These are phyloP conservation scores for Vanessa cardui DNA, from an alignment of 2,888 invertebrate species.

Conservation along the genomic window DNA sequence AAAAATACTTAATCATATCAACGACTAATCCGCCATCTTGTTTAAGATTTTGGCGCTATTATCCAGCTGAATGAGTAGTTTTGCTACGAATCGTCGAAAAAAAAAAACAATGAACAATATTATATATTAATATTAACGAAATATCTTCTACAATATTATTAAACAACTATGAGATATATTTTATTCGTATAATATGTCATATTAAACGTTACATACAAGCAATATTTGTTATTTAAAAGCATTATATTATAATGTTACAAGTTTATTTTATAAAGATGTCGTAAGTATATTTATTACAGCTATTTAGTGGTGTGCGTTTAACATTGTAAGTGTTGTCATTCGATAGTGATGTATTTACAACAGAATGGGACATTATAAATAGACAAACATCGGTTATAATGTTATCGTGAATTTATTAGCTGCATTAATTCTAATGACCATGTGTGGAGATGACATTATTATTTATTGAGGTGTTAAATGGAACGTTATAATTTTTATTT, in stretches of 20 bases:
- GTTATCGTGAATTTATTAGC: slow-evolving; percentile 9
- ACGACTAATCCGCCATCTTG: too few relatives aligned
- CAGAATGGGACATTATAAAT: slow-evolving; percentile 6
- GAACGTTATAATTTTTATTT: not conserved
- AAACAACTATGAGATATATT: not conserved
- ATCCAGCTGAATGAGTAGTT: too few relatives aligned
- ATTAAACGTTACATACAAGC: not conserved
- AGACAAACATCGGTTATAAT: slow-evolving; percentile 14
- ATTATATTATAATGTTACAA: not conserved
- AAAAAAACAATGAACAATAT: too few relatives aligned
- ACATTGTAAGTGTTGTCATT: slow-evolving; percentile 3
- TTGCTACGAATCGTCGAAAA: too few relatives aligned
- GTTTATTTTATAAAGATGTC: slow-evolving; percentile 10
- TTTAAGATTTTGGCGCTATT: too few relatives aligned
- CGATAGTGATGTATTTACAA: slow-evolving; percentile 15
- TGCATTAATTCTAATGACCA: slow-evolving; percentile 4
- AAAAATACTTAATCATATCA: too few relatives aligned
- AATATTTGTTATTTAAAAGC: not conserved
- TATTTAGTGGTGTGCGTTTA: slow-evolving; percentile 5
- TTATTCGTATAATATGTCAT: slow-evolving; percentile 9
- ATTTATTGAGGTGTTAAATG: not conserved
- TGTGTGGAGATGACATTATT: slow-evolving; percentile 7
- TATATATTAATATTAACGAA: too few relatives aligned
- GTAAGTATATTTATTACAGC: slow-evolving; percentile 14
- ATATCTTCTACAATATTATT: too few relatives aligned